Evolutionary conservation across 2,888 invertebrate genomes (phyloP), one percentile per base, ranked within the genome.

Genomic region (Sylvicola fuscatus): DNA sequence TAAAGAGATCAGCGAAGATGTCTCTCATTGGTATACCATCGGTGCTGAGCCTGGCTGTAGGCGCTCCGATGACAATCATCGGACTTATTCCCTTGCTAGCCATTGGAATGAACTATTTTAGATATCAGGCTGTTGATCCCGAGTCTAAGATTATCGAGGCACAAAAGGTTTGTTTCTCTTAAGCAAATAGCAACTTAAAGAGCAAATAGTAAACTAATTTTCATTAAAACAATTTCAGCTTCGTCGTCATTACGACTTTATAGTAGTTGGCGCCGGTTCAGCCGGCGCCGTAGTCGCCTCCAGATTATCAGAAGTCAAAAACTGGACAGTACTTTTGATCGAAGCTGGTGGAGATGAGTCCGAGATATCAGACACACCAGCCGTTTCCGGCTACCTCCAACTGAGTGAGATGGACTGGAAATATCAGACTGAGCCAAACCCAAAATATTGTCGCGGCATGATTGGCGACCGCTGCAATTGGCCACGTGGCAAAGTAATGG

Each of bases 401-500:
- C 68, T 84, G 39, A 77, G 83, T 14, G 79, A 84, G 26, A 67
- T 87, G 54, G 89, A 90, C 60, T 90, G 90, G 90, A 78, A 87
- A 60, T 90, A 78, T 57, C 80, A 84, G 57, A 89, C 87, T 3
- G 75, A 81, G 3, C 80, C 83, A 1, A 72, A 75, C 43, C 72
- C 77, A 33, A 70, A 75, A n/a, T 84, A 83, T 55, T 87, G 87
- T 49, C 68, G 81, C 41, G 86, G 81, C 6, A 84, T 87, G 84
- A 71, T 75, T 43, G 82, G 80, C 1, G 82, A 82, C 53, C 66
- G 83, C 40, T 87, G 86, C 56, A 83, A 83, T 58, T 87, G 86
- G 87, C 86, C 87, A 3, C 66, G 93, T 42, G 93, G 93, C 35
- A 89, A 86, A 55, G 87, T 81, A 13, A 66, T 90, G 14, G 89